A percentile compares a stretch with the other conserved stretches of the same genome.
Conservation (phyloP, 2,888 invertebrate species). For the Bhutanitis thaidina region DNA sequence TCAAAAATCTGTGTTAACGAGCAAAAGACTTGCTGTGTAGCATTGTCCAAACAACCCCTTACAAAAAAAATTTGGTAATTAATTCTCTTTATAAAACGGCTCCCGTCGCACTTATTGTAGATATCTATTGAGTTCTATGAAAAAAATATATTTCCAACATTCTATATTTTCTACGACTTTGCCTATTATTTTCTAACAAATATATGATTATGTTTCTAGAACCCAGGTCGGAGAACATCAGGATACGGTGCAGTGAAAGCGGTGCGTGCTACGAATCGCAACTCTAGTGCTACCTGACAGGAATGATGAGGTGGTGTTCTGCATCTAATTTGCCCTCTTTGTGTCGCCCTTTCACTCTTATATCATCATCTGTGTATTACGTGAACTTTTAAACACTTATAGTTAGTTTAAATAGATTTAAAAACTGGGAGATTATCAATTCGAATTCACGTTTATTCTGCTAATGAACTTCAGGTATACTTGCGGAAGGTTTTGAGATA, state of each 20-base stretch:
- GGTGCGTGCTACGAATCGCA: slow-evolving; percentile 61
- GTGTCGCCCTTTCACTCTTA: slow-evolving; percentile 65
- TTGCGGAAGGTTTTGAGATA: no score
- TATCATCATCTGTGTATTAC: slow-evolving; percentile 16
- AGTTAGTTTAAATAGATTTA: no score
- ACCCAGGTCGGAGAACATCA: slow-evolving; percentile 35
- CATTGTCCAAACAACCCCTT: background rate
- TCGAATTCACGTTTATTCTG: no score
- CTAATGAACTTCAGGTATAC: no score
- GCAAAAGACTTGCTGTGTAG: slow-evolving; percentile 22
- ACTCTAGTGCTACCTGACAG: slow-evolving; percentile 55
- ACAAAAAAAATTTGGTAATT: no score
- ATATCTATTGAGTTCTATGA: no score
- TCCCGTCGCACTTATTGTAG: no score
- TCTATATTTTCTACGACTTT: no score
- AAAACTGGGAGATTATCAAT: no score
- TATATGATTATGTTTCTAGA: slow-evolving; percentile 19
- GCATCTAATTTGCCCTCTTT: slow-evolving; percentile 66
- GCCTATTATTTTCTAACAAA: slow-evolving; percentile 1
- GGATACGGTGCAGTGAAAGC: slow-evolving; percentile 72
- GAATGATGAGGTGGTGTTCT: slow-evolving; percentile 64
- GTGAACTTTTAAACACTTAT: background rate
- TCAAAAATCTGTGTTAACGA: slow-evolving; percentile 38
- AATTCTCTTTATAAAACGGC: no score
- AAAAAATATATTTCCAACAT: background rate